Percentiles rank a stretch among this genome's conserved stretches.
Conservation (phyloP, 2,113 vertebrate species). For the Thomomys bottae region DNA sequence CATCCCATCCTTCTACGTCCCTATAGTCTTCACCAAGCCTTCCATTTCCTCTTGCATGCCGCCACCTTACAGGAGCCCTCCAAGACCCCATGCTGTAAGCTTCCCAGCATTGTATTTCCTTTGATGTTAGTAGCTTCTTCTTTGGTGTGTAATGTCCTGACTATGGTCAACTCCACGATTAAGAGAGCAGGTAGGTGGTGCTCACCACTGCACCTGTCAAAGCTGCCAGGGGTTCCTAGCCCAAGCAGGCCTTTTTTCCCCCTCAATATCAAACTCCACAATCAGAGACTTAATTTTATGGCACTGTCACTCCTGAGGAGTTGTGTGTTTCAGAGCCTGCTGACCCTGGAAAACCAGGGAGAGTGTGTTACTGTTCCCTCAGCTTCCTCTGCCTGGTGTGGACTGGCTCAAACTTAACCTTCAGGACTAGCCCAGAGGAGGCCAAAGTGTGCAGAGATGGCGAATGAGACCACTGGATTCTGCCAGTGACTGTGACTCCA, state of each 20-base stretch:
- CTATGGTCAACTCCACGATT: neutral
- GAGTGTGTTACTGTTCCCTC: neutral
- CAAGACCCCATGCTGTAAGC: neutral
- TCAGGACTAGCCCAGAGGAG: neutral
- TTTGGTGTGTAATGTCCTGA: neutral
- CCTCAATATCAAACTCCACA: neutral
- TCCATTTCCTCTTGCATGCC: neutral
- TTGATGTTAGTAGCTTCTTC: neutral
- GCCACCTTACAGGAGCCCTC: neutral
- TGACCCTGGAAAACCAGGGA: neutral
- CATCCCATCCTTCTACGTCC: neutral
- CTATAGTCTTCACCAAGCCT: neutral
- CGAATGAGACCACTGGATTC: rapidly evolving
- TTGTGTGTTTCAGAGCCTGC: neutral
- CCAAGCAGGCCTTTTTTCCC: too few species aligned
- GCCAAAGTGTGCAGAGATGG: neutral
- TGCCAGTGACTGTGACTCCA: neutral
- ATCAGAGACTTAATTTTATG: neutral
- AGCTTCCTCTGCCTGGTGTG: neutral
- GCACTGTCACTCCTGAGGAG: neutral
- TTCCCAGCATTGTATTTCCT: neutral
- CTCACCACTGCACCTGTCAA: neutral
- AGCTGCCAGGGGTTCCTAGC: neutral
- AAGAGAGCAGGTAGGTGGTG: rapidly evolving
- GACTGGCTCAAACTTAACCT: neutral